A percentile compares a stretch with the other conserved stretches of the same genome.
These are phyloP conservation scores for Ips typographus DNA, from an alignment of 1,140 invertebrate species.

Conservation along the genomic window DNA sequence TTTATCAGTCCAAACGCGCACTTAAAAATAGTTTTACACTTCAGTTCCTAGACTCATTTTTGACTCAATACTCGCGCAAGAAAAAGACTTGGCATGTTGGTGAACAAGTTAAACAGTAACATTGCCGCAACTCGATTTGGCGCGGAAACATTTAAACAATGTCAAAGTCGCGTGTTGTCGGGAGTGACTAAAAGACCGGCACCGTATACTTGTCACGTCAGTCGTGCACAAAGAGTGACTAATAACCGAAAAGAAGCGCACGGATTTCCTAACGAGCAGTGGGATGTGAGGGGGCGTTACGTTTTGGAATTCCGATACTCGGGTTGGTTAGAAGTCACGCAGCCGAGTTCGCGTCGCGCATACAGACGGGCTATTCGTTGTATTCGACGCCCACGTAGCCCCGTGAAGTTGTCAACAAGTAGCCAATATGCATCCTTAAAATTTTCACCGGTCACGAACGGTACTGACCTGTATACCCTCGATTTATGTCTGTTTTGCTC, in stretches of 20 bases:
- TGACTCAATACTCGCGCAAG: too few relatives aligned
- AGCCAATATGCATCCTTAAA: slow-evolving; percentile 50
- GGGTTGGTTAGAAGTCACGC: slow-evolving; percentile 47
- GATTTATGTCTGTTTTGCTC: slow-evolving; percentile 33
- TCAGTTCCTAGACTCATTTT: too few relatives aligned
- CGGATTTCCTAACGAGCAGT: slow-evolving; percentile 32
- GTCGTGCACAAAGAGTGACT: slow-evolving; percentile 43
- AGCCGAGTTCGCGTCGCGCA: slow-evolving; percentile 40
- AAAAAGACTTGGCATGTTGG: too few relatives aligned
- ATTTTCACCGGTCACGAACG: slow-evolving; percentile 24
- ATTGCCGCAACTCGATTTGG: too few relatives aligned
- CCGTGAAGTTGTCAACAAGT: slow-evolving; percentile 50
- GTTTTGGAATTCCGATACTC: slow-evolving; percentile 28
- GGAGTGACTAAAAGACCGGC: slow-evolving; percentile 2
- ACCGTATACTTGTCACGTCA: slow-evolving; percentile 28
- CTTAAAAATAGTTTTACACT: background rate
- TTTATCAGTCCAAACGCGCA: slow-evolving; percentile 13
- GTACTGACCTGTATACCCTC: slow-evolving; percentile 31
- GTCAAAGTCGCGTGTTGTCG: background rate
- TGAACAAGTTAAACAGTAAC: too few relatives aligned
- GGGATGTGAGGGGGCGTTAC: slow-evolving; percentile 40
- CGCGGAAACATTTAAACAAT: slow-evolving; percentile 1
- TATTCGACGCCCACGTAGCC: slow-evolving; percentile 32
- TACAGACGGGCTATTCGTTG: slow-evolving; percentile 43
- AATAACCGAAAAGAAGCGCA: slow-evolving; percentile 41